Conservation (phyloP, 2,888 invertebrate genomes). For the Erynnis tages region DNA sequence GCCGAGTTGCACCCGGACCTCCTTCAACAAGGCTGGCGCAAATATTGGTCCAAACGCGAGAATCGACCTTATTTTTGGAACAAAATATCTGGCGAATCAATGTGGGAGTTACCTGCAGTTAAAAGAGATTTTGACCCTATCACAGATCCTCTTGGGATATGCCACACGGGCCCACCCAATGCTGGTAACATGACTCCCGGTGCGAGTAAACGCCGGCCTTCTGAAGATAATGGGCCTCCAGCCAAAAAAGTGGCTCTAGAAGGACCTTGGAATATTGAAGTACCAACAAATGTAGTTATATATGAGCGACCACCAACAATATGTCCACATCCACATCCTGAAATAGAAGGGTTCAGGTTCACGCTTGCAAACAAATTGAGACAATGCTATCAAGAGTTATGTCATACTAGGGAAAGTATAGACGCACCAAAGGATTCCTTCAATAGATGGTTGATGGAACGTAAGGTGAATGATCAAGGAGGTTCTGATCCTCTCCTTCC, state of each 20-base stretch:
- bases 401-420: constrained; percentile 94
- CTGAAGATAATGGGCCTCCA: constrained; percentile 90
- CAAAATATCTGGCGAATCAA: constrained; percentile 95
- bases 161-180: constrained; percentile 73
- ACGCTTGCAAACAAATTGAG: constrained; percentile 91
- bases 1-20: constrained; percentile 75
- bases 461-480: constrained; percentile 92
- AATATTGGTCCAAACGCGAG: constrained; percentile 98
- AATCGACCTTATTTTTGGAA: constrained; percentile 98
- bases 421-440: constrained; percentile 98
- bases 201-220: constrained; percentile 87
- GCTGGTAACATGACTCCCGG: constrained; percentile 77
- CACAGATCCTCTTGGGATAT: constrained; percentile 94
- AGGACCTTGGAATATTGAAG: constrained; percentile 97
- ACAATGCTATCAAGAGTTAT: constrained; percentile 96
- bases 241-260: constrained; percentile 93
- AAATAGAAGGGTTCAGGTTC: constrained; percentile 93
- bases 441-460: constrained; percentile 97
- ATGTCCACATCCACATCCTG: constrained; percentile 96
- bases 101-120: constrained; percentile 96
- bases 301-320: constrained; percentile 92
- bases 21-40: constrained; percentile 95
- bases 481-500: constrained; percentile 96
- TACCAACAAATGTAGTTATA: constrained; percentile 94
- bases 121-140: constrained; percentile 93